A percentile compares a stretch with the other conserved stretches of the same genome.
Conservation (phyloP, 92 coral and sea anemone species). For the Bergia puertoricense region DNA sequence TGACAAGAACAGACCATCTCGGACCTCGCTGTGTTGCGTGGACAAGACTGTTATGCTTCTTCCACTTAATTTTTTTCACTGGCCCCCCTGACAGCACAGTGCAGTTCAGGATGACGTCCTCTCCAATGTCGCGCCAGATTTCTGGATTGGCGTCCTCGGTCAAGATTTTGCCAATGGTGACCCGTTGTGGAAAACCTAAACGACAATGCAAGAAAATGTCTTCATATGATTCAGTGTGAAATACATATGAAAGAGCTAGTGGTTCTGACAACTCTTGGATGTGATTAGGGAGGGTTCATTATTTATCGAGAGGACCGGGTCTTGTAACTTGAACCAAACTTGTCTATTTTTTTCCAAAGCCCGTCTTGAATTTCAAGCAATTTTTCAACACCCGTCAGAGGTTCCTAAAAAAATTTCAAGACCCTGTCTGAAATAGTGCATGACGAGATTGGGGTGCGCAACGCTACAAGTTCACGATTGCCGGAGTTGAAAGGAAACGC, state of each 20-base stretch:
- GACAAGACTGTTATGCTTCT: background rate
- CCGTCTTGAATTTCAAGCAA: too few relatives aligned
- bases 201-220: too few relatives aligned
- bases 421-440: background rate
- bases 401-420: too few relatives aligned
- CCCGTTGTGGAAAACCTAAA: constrained; percentile 18
- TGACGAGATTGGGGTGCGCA: constrained; percentile 8
- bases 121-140: constrained; percentile 33
- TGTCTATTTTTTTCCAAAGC: too few relatives aligned
- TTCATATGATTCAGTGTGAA: too few relatives aligned
- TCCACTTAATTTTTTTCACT: constrained; percentile 15
- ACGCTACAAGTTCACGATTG: constrained; percentile 9
- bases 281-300: background rate
- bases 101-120: constrained; percentile 9
- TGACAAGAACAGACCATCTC: constrained; percentile 22
- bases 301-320: background rate
- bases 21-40: constrained; percentile 11
- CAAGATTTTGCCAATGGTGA: constrained; percentile 39
- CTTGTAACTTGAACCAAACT: background rate
- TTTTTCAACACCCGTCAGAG: too few relatives aligned
- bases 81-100: constrained; percentile 31
- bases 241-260: too few relatives aligned
- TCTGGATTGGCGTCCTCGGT: constrained; percentile 31
- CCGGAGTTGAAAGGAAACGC: constrained; percentile 11
- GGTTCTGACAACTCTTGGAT: too few relatives aligned